Percentiles rank a stretch among this genome's conserved stretches.
Evolutionary conservation across 2,113 vertebrate genomes (phyloP).

Genomic region (Nothocercus nigrocapillus): DNA sequence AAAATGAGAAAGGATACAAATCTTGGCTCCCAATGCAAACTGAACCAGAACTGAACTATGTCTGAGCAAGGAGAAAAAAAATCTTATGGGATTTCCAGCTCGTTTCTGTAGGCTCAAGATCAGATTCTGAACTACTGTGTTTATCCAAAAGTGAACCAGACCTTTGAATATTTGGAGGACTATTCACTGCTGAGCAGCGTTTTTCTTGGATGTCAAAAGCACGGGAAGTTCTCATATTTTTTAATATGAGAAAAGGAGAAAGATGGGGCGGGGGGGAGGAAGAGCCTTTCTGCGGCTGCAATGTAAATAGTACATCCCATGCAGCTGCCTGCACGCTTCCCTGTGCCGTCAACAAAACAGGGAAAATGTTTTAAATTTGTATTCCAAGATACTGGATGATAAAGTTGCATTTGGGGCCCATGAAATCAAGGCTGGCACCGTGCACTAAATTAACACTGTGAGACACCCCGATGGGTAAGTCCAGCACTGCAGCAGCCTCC

Average conservation of each 20-base stretch:
- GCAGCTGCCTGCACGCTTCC: constrained; percentile 44
- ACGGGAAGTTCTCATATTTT: constrained; percentile 46
- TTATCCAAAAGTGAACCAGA: constrained; percentile 65
- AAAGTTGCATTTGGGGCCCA: constrained; percentile 9
- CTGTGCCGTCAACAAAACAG: constrained; percentile 71
- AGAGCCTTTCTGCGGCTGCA: constrained; percentile 30
- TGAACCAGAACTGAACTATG: constrained; percentile 70
- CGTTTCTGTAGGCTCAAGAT: constrained; percentile 62
- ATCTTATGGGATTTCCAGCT: constrained; percentile 67
- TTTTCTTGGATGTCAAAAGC: constrained; percentile 62
- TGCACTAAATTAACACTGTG: background rate
- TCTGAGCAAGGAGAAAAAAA: constrained; percentile 45
- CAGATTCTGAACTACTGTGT: constrained; percentile 65
- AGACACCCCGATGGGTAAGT: no score
- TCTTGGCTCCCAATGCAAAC: constrained; percentile 45
- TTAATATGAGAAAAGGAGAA: background rate
- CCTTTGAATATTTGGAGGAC: constrained; percentile 65
- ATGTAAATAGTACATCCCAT: constrained; percentile 27
- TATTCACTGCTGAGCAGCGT: constrained; percentile 13
- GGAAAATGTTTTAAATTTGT: constrained; percentile 64
- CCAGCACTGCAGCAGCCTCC: no score
- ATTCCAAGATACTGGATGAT: constrained; percentile 68
- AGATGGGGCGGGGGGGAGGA: background rate
- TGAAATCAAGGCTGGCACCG: background rate
- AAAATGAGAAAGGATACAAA: constrained; percentile 67